phyloP scores from a whole-genome alignment of 2,888 invertebrate species.

The Galeopsomyia nigrocyanea region DNA sequence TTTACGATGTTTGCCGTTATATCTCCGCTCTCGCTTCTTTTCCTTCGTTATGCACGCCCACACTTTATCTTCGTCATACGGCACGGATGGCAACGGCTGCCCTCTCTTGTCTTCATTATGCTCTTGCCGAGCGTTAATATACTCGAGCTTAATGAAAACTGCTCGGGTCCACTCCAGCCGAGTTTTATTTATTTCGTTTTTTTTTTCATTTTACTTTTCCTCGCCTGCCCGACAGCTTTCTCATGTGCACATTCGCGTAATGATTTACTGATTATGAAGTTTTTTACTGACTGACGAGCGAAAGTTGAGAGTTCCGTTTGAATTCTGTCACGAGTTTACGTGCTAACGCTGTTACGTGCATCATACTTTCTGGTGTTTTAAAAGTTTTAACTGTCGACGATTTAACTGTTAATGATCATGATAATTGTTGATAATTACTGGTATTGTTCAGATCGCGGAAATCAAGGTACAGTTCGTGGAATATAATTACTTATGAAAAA shows the following conservation, averaged over 20 bases:
- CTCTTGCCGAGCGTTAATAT: conserved; percentile 28
- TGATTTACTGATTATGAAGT: conserved; percentile 28
- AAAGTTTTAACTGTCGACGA: no score
- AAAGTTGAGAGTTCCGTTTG: conserved; percentile 9
- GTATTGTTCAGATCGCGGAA: no score
- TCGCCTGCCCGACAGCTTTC: not conserved
- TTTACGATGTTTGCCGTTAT: conserved; percentile 45
- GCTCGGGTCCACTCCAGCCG: conserved; percentile 25
- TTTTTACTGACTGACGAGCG: conserved; percentile 8
- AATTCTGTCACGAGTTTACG: not conserved
- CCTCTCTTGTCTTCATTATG: conserved; percentile 29
- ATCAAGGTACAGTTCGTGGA: no score
- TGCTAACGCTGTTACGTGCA: not conserved
- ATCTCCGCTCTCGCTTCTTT: conserved; percentile 1
- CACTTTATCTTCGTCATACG: not conserved
- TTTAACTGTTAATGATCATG: no score
- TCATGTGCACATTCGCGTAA: not conserved
- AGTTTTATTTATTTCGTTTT: conserved; percentile 2
- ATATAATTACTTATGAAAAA: no score
- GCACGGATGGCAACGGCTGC: not conserved
- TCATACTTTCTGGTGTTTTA: no score
- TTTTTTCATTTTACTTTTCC: conserved; percentile 1
- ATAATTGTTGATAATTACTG: no score
- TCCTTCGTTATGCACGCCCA: not conserved
- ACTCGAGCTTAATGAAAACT: conserved; percentile 40